Evolutionary conservation across 2,888 invertebrate genomes (phyloP), one percentile per base, ranked within the genome.

Genomic region (Agonopterix alstromeriana): DNA sequence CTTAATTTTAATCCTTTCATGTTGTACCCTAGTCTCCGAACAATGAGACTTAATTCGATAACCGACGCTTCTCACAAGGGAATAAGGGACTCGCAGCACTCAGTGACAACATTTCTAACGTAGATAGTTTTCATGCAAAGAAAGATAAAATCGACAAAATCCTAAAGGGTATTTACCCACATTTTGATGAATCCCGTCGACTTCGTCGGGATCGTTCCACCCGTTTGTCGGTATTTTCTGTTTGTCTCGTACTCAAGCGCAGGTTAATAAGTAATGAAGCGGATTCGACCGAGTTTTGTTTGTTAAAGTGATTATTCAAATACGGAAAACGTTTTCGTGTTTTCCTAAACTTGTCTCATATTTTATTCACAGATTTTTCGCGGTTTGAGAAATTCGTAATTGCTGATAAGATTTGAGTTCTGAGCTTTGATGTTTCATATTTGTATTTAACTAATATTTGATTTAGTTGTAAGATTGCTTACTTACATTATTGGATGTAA

Each of bases 291-390:
- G 77, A 83, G 79, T 85, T 85, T 83, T 85, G 83, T 87, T 85
- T 86, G 84, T 82, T 82, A 84, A 86, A 85, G 82, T 86, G 83
- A 86, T 87, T 88, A 87, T 88, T 87, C 83, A 88, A 88, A 87
- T 86, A 84, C 77, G 78, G 75, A 86, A 87, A 88, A 82, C 84
- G 84, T 82, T 86, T 82, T 83, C 71, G 80, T 82, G 77, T 82
- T 82, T 81, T 71, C 77, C 73, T 82, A 79, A 86, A 85, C 77
- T 86, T 83, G 71, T 65, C 82, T 85, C 80, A 87, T 87, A 87
- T 86, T 87, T 88, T 84, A 88, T 88, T 87, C 83, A 87, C 82
- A 63, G 77, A 73, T 80, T 80, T 81, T 83, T 83, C 79, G 82
- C 77, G 80, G 78, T 77, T 78, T 75, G 69, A 71, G 73, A 77